Base-by-base conservation (phyloP, 2,113 vertebrate species). In the Tringa solitaria region DNA sequence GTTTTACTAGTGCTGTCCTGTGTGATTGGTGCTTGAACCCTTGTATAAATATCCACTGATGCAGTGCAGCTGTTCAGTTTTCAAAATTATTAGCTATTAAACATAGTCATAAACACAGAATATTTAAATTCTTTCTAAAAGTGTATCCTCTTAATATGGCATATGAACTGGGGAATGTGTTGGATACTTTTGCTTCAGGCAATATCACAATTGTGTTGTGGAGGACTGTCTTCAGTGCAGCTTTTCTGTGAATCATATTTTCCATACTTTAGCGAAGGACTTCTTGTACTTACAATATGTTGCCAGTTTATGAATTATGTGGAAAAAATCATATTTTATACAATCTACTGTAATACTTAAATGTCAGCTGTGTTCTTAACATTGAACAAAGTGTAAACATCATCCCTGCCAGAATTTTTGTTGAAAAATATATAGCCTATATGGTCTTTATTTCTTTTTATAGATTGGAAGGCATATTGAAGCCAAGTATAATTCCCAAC, bases 231-330 rank as follows among this genome's bases (percentile, higher is more conserved):
- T 90, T 90, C 79, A 88, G 2, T 43, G 27, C 28, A 32, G 45
- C 81, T 94, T 82, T 84, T 92, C 70, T 94, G 48, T 91, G 95
- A 92, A 93, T 95, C 91, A 87, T 72, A 76, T 89, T 96, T 97
- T 95, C 89, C 89, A 82, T 91, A 60, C 35, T 35, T 53, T 84
- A 45, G 64, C 87, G 65, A 69, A 89, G 65, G 61, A 92, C 86
- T 90, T 60, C 15, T 84, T 95, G 92, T 84, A 79, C 93, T 96
- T 84, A 82, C 3, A 82, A 73, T 89, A 73, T 45, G 9, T 89
- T 95, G 72, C 82, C 4, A 10, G 60, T 84, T 92, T 95, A 87
- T 91, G 92, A 95, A 90, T 87, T 94, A 60, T 33, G 57, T 94
- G 86, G 85, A 87, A 92, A 90, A 93, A 70, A 63, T 83, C 4